phyloP scores from a whole-genome alignment of 2,113 vertebrate species.

The Corydoras sp. region DNA sequence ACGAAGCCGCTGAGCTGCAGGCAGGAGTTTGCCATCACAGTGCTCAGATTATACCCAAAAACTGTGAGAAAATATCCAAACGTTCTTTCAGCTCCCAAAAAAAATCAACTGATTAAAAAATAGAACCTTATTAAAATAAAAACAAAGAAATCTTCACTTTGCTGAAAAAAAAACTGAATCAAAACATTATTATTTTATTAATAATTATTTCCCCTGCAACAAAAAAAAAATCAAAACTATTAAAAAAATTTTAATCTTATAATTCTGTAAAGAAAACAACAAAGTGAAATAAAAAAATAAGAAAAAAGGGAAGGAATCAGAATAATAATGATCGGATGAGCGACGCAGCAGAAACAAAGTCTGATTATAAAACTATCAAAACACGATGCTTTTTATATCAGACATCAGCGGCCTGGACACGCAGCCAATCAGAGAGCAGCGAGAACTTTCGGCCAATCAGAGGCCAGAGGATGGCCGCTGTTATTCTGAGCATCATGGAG shows the following conservation, averaged over 20 bases:
- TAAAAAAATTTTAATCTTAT: too few species aligned
- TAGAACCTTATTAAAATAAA: neutral
- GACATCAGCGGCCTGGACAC: neutral
- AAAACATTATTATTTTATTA: neutral
- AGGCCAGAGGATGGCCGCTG: neutral
- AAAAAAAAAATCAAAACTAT: neutral
- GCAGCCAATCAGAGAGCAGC: conserved; percentile 20
- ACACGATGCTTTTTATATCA: conserved; percentile 14
- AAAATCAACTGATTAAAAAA: neutral
- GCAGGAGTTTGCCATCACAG: conserved; percentile 81
- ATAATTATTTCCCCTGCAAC: too few species aligned
- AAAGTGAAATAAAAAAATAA: too few species aligned
- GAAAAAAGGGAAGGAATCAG: neutral
- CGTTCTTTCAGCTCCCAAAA: neutral
- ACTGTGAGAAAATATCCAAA: neutral
- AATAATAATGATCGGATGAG: neutral
- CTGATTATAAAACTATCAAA: neutral
- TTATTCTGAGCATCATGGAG: neutral
- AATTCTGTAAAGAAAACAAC: too few species aligned
- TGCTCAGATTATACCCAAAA: conserved; percentile 1
- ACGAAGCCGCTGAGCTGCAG: conserved; percentile 83
- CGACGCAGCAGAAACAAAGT: neutral
- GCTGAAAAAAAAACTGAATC: neutral
- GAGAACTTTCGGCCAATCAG: conserved; percentile 18
- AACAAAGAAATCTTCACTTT: neutral